These are phyloP conservation scores for Andrena fulva DNA, from an alignment of 2,888 invertebrate genomes.

Conservation along the genomic window DNA sequence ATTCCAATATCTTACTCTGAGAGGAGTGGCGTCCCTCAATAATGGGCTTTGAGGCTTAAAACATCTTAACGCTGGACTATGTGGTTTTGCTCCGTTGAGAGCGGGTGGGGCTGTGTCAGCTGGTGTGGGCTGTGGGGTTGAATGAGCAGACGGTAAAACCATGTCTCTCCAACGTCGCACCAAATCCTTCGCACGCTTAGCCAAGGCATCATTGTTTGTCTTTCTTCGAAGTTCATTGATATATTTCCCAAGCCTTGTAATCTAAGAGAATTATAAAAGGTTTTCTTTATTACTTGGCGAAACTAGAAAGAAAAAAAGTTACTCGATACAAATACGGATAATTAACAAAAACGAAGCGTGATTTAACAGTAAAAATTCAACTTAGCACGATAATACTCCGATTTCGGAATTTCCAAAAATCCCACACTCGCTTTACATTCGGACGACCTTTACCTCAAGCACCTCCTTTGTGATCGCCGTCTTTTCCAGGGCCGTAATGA, in stretches of 20 bases:
- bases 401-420: no score
- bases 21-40: conserved; percentile 78
- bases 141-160: conserved; percentile 87
- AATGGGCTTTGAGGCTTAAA: conserved; percentile 83
- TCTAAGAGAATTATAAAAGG: conserved; percentile 86
- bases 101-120: conserved; percentile 80
- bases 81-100: conserved; percentile 81
- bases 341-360: no score
- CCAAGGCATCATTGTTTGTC: conserved; percentile 93
- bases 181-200: conserved; percentile 95
- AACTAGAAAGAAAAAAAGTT: neutral
- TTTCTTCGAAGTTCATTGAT: conserved; percentile 96
- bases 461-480: conserved; percentile 95
- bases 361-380: neutral
- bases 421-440: neutral
- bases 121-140: conserved; percentile 80
- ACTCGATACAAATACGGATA: neutral
- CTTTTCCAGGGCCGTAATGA: conserved; percentile 96
- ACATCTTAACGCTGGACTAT: conserved; percentile 79
- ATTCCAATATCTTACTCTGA: conserved; percentile 75
- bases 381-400: no score
- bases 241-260: conserved; percentile 97
- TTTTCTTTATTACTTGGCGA: neutral
- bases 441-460: conserved; percentile 89
- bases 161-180: conserved; percentile 97